Evolutionary conservation across 1,140 invertebrate species (phyloP), one percentile per base, ranked within the genome.

Genomic region (Whitmania pigra): DNA sequence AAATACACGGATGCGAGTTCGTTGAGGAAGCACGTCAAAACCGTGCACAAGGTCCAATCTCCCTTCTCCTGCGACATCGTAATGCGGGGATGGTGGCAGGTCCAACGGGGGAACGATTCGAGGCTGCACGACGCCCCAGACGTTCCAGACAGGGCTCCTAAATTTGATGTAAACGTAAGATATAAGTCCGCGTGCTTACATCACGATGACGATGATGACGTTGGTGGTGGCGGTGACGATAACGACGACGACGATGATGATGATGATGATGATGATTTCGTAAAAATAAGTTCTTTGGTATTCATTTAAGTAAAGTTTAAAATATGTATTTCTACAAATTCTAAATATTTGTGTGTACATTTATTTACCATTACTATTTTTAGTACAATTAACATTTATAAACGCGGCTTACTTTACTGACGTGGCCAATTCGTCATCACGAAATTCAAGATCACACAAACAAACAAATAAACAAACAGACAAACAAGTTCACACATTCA

Each of bases 1-100:
- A 86, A 94, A n/a, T 99, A 99, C 79, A 99, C 96, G 0, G 94
- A 88, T 77, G 94, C 94, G 0, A 95, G 92, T 69, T 97, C 93
- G 0, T 82, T 97, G 25, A 82, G 94, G 22, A 97, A 98, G 81
- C 94, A 97, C 80, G 94, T 98, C 0, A 98, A 98, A 81, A 99
- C 94, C 0, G 94, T 97, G 0, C 96, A 99, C 79, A 98, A 98
- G 85, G 94, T 94, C 72, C 80, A 83, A 72, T 86, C 86, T 13
- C 73, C 73, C 4, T 73, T 67, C 72, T 82, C 82, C 63, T 84
- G 82, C 71, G 82, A 83, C 72, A 49, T 0, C 6, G 27, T 18
- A 17, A 4, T 29, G 20, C 29, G 67, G 67, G 40, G 20, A 13
- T 7, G 29, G 29, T 7, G 69, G 31, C n/a, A 53, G 49, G 11